These are phyloP conservation scores for Aphelenchoides fujianensis DNA, from an alignment of 1,140 invertebrate genomes.

Conservation along the genomic window DNA sequence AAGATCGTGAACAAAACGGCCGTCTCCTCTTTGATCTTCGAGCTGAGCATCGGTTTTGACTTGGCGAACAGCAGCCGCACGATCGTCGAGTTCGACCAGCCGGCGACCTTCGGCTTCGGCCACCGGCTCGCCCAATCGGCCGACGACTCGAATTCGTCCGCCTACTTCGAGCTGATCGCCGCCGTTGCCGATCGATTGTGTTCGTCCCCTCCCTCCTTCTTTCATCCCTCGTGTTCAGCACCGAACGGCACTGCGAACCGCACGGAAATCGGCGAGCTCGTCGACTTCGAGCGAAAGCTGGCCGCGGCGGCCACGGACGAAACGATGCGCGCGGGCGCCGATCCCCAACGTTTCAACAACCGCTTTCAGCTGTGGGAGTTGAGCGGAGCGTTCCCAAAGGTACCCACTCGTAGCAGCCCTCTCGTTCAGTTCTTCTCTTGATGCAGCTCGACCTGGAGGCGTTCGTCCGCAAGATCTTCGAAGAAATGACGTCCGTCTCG, in stretches of 20 bases:
- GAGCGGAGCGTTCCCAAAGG: slow-evolving; percentile 42
- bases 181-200: no score
- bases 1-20: slow-evolving; percentile 71
- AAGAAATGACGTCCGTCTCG: slow-evolving; percentile 38
- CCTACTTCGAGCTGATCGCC: neutral
- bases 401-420: no score
- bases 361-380: slow-evolving; percentile 42
- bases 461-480: slow-evolving; percentile 45
- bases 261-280: slow-evolving; percentile 75
- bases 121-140: neutral
- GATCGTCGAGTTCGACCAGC: slow-evolving; percentile 74
- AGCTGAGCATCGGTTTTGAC: slow-evolving; percentile 82
- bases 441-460: slow-evolving; percentile 51
- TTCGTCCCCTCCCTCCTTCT: no score
- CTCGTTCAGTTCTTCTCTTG: no score
- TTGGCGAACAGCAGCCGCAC: slow-evolving; percentile 71
- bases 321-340: slow-evolving; percentile 44
- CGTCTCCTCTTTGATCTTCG: slow-evolving; percentile 84
- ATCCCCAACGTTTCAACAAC: slow-evolving; percentile 53
- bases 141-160: neutral
- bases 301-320: slow-evolving; percentile 70
- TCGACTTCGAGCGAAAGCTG: slow-evolving; percentile 85
- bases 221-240: no score
- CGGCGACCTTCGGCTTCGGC: slow-evolving; percentile 64
- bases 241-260: slow-evolving; percentile 72